Conservation (phyloP, 2,888 invertebrate genomes). For the Drosophila paranaensis region DNA sequence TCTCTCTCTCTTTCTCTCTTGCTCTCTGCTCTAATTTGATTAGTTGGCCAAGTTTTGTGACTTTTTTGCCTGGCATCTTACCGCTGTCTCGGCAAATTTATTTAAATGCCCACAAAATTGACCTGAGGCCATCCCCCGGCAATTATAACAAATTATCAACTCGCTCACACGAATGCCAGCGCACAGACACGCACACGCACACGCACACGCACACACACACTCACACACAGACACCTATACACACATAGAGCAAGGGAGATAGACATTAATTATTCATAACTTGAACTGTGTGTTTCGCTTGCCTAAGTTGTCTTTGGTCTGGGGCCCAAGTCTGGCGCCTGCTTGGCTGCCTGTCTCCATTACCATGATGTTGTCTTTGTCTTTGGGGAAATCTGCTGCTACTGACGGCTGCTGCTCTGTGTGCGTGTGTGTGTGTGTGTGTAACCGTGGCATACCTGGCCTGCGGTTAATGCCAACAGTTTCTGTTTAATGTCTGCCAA, state of each 20-base stretch:
- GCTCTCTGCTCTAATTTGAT: slow-evolving; percentile 51
- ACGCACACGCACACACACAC: slow-evolving; percentile 1
- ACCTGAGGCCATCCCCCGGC: slow-evolving; percentile 74
- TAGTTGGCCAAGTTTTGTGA: slow-evolving; percentile 56
- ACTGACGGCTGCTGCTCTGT: slow-evolving; percentile 1
- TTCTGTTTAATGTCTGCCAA: slow-evolving; percentile 71
- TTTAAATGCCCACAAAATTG: slow-evolving; percentile 77
- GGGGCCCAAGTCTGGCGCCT: slow-evolving; percentile 8
- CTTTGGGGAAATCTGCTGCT: slow-evolving; percentile 70
- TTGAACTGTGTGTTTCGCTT: slow-evolving; percentile 48
- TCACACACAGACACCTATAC: slow-evolving; percentile 20
- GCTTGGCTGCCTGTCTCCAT: slow-evolving; percentile 41
- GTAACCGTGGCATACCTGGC: slow-evolving; percentile 36
- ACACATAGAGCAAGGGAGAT: slow-evolving; percentile 48
- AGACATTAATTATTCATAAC: slow-evolving; percentile 77
- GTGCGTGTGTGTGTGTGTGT: background rate
- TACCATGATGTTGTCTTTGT: slow-evolving; percentile 54
- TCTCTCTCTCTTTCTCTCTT: background rate
- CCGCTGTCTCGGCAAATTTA: slow-evolving; percentile 69
- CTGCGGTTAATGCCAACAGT: slow-evolving; percentile 66
- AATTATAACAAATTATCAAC: slow-evolving; percentile 80
- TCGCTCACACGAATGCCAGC: slow-evolving; percentile 65
- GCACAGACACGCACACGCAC: slow-evolving; percentile 29
- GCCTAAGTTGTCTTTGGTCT: slow-evolving; percentile 32
- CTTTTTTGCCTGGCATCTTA: slow-evolving; percentile 45